Conservation (phyloP, 1,140 invertebrate genomes). For the Heliconius hewitsoni region DNA sequence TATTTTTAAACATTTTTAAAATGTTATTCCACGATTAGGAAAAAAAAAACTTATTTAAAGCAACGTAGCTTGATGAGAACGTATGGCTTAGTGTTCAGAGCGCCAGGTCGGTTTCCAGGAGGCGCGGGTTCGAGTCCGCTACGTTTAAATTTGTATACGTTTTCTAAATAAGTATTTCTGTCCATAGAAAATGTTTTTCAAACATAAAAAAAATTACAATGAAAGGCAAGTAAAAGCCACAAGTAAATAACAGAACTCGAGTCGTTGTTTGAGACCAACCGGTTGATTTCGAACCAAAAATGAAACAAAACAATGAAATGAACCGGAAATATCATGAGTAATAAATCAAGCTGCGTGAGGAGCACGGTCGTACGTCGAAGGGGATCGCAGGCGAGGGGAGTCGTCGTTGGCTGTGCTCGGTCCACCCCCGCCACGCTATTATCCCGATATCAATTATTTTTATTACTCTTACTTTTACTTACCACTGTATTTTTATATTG, state of each 20-base stretch:
- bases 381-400: conserved; percentile 27
- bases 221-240: not conserved
- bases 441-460: conserved; percentile 33
- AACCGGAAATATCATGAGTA: conserved; percentile 36
- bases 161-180: too few relatives aligned
- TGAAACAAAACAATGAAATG: conserved; percentile 29
- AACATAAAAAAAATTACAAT: not conserved
- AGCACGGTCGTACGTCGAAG: conserved; percentile 28
- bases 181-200: too few relatives aligned
- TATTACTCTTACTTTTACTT: conserved; percentile 27
- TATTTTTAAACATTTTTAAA: not conserved
- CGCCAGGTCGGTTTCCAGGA: too few relatives aligned
- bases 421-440: conserved; percentile 26
- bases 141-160: too few relatives aligned
- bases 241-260: not conserved
- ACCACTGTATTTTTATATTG: not conserved
- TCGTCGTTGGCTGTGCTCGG: not conserved
- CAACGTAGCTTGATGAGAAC: too few relatives aligned
- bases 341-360: conserved; percentile 30
- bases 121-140: too few relatives aligned
- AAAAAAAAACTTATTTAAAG: too few relatives aligned
- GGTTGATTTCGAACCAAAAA: not conserved
- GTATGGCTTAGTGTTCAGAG: too few relatives aligned
- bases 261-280: not conserved
- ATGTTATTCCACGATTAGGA: too few relatives aligned